A percentile compares a stretch with the other conserved stretches of the same genome.
These are phyloP conservation scores for Ophion obscuratus DNA, from an alignment of 2,888 invertebrate genomes.

Conservation along the genomic window DNA sequence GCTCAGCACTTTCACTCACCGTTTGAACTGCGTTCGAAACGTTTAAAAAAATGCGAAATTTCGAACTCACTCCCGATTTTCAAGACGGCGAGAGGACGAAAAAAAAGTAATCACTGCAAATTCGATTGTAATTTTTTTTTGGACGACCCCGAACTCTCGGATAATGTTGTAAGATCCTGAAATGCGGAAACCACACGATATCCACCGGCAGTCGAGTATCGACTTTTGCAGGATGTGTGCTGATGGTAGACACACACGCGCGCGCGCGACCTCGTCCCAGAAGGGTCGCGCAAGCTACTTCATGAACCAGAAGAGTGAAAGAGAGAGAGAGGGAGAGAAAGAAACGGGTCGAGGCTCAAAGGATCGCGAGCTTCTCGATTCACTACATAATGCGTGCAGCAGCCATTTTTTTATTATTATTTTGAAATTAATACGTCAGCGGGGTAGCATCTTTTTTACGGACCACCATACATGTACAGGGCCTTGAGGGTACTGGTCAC, in stretches of 20 bases:
- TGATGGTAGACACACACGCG: conserved; percentile 33
- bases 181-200: conserved; percentile 33
- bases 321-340: conserved; percentile 4
- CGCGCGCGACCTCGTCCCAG: conserved; percentile 54
- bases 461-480: too few species aligned
- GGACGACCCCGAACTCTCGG: not conserved
- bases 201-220: conserved; percentile 40
- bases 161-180: conserved; percentile 29
- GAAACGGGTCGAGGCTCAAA: conserved; percentile 55
- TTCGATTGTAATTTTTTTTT: not conserved
- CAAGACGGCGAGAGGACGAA: not conserved
- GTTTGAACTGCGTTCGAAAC: too few species aligned
- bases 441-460: not conserved
- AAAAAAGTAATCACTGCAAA: not conserved
- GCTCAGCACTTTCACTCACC: too few species aligned
- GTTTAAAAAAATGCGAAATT: too few species aligned
- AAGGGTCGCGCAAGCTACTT: conserved; percentile 40
- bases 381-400: conserved; percentile 26
- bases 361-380: conserved; percentile 54
- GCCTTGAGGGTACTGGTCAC: too few species aligned
- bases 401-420: conserved; percentile 18
- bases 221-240: conserved; percentile 50
- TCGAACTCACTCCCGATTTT: not conserved
- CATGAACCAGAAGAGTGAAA: conserved; percentile 14
- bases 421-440: conserved; percentile 32